Conservation (phyloP, 2,113 vertebrate genomes). For the Tenrec ecaudatus region DNA sequence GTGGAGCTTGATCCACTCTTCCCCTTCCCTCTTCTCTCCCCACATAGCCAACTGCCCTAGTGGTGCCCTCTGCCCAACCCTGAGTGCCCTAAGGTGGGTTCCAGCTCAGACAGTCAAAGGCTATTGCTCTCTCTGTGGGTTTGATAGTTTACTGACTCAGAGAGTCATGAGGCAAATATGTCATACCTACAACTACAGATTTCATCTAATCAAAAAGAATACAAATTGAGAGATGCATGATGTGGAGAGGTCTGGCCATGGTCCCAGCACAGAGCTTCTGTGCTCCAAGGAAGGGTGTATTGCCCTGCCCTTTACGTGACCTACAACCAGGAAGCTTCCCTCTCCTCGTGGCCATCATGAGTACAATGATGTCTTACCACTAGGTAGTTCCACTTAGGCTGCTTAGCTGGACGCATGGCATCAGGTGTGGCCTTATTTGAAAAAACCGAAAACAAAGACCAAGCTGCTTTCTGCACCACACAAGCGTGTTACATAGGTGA, state of each 20-base stretch:
- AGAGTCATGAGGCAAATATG: not conserved
- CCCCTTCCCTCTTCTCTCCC: not conserved
- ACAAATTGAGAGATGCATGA: not conserved
- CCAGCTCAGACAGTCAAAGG: not conserved
- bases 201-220: not conserved
- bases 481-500: slow-evolving; percentile 84
- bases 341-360: not conserved
- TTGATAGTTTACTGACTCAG: not conserved
- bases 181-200: not conserved
- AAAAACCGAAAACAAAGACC: not conserved
- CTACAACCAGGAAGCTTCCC: not conserved
- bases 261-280: not conserved
- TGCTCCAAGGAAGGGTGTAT: too few species aligned
- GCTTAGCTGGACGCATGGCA: not conserved
- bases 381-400: not conserved
- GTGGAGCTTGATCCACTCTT: not conserved
- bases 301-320: too few species aligned
- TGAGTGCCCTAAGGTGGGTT: too few species aligned
- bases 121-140: not conserved
- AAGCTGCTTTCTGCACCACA: not conserved
- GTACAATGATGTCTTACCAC: not conserved
- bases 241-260: not conserved
- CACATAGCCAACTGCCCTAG: not conserved
- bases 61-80: not conserved
- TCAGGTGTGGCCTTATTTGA: not conserved